These are phyloP conservation scores for Petrocephalus microphthalmus DNA, from an alignment of 2,113 vertebrate genomes.

Conservation along the genomic window DNA sequence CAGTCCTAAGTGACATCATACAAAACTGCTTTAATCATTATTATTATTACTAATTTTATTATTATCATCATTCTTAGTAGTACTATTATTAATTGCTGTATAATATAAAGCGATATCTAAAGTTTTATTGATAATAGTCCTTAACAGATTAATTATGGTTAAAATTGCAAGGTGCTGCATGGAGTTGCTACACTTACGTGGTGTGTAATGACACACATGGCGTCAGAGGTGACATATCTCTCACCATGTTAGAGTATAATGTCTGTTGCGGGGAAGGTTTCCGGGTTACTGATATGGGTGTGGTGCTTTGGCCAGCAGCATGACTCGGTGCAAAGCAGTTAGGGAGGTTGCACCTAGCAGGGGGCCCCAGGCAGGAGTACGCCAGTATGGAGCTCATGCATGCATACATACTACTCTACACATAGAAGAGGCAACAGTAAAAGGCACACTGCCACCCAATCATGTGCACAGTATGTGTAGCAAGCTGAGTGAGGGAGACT, in stretches of 20 bases:
- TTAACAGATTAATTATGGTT: not conserved
- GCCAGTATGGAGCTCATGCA: not conserved
- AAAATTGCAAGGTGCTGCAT: not conserved
- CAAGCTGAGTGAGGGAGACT: too few species aligned
- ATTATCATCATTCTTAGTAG: too few species aligned
- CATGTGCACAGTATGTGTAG: too few species aligned
- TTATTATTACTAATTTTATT: too few species aligned
- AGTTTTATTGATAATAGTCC: not conserved
- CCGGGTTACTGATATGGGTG: too few species aligned
- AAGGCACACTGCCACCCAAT: too few species aligned
- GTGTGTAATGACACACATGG: not conserved
- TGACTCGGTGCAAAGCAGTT: not conserved
- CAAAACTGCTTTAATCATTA: too few species aligned
- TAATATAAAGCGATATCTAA: not conserved
- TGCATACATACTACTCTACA: not conserved
- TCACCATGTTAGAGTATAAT: not conserved
- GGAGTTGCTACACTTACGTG: not conserved
- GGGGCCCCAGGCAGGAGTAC: not conserved
- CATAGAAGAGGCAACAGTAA: not conserved
- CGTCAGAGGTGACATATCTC: not conserved
- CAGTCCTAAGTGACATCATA: not conserved
- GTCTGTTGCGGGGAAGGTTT: too few species aligned
- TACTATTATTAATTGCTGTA: not conserved
- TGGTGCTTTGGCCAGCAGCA: not conserved
- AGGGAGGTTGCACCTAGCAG: not conserved